phyloP scores from a whole-genome alignment of 1,140 invertebrate species.

The Caerostris extrusa region DNA sequence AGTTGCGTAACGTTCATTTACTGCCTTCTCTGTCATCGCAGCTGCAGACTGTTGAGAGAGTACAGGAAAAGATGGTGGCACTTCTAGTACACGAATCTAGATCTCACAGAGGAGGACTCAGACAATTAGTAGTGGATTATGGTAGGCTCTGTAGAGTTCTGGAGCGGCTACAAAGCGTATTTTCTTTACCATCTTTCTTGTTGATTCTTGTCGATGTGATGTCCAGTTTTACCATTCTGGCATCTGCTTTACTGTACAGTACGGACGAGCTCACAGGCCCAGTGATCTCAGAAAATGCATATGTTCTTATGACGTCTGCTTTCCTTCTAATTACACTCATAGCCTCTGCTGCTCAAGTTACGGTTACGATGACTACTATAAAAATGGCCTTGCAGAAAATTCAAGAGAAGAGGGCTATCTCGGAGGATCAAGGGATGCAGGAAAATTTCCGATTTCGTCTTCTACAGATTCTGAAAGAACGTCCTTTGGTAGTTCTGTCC shows the following conservation, averaged over 20 bases:
- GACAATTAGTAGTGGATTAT: neutral
- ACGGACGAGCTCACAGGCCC: neutral
- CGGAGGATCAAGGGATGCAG: neutral
- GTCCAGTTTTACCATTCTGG: constrained; percentile 63
- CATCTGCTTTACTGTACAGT: constrained; percentile 19
- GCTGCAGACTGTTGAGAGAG: constrained; percentile 16
- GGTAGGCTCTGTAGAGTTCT: neutral
- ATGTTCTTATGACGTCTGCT: constrained; percentile 1
- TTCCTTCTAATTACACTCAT: constrained; percentile 15
- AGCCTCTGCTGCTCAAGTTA: constrained; percentile 26
- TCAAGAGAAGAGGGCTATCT: neutral
- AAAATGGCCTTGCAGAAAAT: constrained; percentile 26
- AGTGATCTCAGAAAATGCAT: constrained; percentile 52
- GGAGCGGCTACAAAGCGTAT: constrained; percentile 15
- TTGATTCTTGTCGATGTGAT: constrained; percentile 30
- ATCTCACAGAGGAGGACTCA: neutral
- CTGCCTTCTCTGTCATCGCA: constrained; percentile 43
- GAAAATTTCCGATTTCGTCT: neutral
- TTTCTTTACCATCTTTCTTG: constrained; percentile 47
- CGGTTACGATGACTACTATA: neutral
- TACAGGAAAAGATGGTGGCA: neutral
- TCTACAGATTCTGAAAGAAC: constrained; percentile 8
- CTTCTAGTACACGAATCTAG: neutral
- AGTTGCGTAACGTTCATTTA: constrained; percentile 41
- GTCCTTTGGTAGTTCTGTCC: constrained; percentile 16